Base-by-base conservation (phyloP, 1,140 invertebrate species). In the Liolophura sinensis region DNA sequence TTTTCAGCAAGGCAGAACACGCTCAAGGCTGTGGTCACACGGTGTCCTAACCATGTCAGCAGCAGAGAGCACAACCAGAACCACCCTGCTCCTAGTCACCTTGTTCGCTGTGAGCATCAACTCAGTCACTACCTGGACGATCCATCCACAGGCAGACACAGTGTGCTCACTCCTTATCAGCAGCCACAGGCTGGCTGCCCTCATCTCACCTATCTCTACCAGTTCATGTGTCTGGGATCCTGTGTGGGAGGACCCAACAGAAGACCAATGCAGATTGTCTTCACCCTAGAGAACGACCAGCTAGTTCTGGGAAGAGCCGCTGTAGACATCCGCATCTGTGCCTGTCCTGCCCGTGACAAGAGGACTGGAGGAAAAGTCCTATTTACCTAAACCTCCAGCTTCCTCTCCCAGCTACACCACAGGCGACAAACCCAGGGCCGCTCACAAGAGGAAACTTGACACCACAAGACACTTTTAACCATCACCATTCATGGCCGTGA, bases 141-240 rank as follows among this genome's bases (percentile, higher is more conserved):
- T 47, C 64, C 7, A n/a, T n/a, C 49, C 11, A 81, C 79, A 14
- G 82, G 81, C 1, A 83, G 88, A 54, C 71, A 85, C 75, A 82
- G 80, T 86, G 82, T 85, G 0, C 20, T 88, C 14, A 85, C 88
- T 7, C 89, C 89, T 1, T 76, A 90, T 31, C 83, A 82, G 20
- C 65, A 69, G 47, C 89, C 89, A 0, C 86, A 89, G 68, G 78
- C 80, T 20, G 90, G 90, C 0, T 80, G 83, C 1, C 78, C 86
- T 1, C 87, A 86, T 60, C 84, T 88, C 0, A 87, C 85, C n/a
- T 86, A 91, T 68, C 86, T 89, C 0, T 92, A 89, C 72, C 82
- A 87, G 60, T 93, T 93, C 77, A 87, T 88, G 52, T 93, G 92
- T 77, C 92, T 91, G 78, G 92, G 90, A 67, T 90, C 89, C 20